A percentile compares a stretch with the other conserved stretches of the same genome.
These are phyloP conservation scores for Ptychodera flava DNA, from an alignment of 35 echinoderm and acorn worm species.

Conservation along the genomic window DNA sequence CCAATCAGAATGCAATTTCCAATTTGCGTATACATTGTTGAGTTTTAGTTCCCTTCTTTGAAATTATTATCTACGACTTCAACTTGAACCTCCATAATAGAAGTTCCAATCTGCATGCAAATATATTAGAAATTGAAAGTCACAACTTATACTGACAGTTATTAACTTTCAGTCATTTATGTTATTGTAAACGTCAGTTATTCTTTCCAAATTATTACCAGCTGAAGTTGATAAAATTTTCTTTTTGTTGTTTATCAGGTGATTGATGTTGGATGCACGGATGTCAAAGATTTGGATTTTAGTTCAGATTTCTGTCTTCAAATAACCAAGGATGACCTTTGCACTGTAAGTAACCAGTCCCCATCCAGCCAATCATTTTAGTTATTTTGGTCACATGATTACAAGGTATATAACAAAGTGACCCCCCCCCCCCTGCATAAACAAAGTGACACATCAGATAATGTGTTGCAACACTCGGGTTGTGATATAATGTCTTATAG, in stretches of 20 bases:
- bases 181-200: too few species aligned
- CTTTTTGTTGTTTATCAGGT: slow-evolving; percentile 49
- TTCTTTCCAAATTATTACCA: too few species aligned
- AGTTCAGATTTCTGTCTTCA: slow-evolving; percentile 77
- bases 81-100: too few species aligned
- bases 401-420: background rate
- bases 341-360: slow-evolving; percentile 57
- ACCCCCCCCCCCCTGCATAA: background rate
- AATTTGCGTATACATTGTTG: too few species aligned
- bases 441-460: background rate
- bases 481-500: background rate
- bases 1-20: too few species aligned
- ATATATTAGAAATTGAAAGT: too few species aligned
- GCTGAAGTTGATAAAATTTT: too few species aligned
- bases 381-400: background rate
- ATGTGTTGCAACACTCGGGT: background rate
- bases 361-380: background rate
- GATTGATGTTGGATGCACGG: slow-evolving; percentile 68
- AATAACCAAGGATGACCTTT: slow-evolving; percentile 45
- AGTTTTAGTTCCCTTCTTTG: too few species aligned
- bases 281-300: slow-evolving; percentile 82
- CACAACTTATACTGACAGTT: too few species aligned
- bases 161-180: too few species aligned
- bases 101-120: too few species aligned
- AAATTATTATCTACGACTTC: too few species aligned